phyloP scores from a whole-genome alignment of 1,140 invertebrate genomes.

The Uloborus diversus region DNA sequence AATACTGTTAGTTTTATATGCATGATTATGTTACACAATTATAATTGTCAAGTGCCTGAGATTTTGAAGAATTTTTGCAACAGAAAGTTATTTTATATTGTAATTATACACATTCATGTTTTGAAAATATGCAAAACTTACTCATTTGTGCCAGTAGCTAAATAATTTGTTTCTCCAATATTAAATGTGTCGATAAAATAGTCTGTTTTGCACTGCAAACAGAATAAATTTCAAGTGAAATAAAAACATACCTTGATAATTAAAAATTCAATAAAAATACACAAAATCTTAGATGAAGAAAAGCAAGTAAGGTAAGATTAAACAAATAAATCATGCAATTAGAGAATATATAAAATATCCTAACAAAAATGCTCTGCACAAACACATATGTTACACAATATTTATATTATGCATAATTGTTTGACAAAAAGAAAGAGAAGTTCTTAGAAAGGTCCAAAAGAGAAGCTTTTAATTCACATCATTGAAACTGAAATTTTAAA shows the following conservation, averaged over 20 bases:
- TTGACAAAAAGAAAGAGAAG: no score
- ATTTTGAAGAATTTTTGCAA: neutral
- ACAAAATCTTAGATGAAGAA: neutral
- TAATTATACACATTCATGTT: no score
- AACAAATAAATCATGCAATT: neutral
- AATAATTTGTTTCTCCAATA: neutral
- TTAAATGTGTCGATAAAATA: conserved; percentile 23
- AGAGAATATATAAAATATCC: neutral
- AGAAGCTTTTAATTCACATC: no score
- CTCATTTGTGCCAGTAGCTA: conserved; percentile 8
- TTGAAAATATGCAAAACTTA: neutral
- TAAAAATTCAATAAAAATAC: neutral
- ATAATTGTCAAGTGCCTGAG: neutral
- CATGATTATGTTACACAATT: neutral
- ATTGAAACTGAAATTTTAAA: no score
- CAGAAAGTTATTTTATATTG: neutral
- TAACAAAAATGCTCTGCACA: neutral
- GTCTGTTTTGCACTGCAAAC: conserved; percentile 1
- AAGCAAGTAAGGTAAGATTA: neutral
- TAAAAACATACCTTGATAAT: neutral
- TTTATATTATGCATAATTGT: neutral
- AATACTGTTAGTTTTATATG: neutral
- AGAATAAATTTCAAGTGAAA: neutral
- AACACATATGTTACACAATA: neutral
- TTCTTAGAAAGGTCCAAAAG: no score